Conservation (phyloP, 2,797 vertebrate genomes). For the Chelonia mydas region DNA sequence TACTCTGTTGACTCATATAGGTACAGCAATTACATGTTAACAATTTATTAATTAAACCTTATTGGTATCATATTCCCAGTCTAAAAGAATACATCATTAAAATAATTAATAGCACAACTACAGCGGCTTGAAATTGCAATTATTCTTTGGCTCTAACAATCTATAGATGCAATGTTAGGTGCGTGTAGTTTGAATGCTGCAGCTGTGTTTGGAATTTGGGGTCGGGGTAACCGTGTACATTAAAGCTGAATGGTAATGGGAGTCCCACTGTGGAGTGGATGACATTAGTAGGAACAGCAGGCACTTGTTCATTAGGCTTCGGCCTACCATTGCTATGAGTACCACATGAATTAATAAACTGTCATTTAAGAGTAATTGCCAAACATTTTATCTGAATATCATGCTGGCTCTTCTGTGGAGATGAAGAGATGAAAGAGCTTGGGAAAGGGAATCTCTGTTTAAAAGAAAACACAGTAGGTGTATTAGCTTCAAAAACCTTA, state of each 20-base stretch:
- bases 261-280: background rate
- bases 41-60: slow-evolving; percentile 75
- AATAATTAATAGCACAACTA: slow-evolving; percentile 74
- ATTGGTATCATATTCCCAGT: slow-evolving; percentile 68
- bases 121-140: slow-evolving; percentile 30
- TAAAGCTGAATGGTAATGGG: background rate
- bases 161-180: background rate
- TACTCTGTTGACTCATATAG: slow-evolving; percentile 21
- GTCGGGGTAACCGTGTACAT: too few relatives aligned
- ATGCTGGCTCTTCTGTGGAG: background rate
- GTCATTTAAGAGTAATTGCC: background rate
- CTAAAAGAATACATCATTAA: slow-evolving; percentile 71
- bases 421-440: background rate
- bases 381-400: background rate
- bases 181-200: rapidly evolving
- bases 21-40: slow-evolving; percentile 68
- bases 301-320: rapidly evolving
- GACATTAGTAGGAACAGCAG: background rate
- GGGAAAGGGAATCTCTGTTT: background rate
- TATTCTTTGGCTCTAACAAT: background rate
- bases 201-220: rapidly evolving
- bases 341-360: background rate
- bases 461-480: background rate
- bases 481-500: background rate
- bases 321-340: background rate